These are phyloP conservation scores for Scaptomyza montana DNA, from an alignment of 1,140 invertebrate genomes.

Conservation along the genomic window DNA sequence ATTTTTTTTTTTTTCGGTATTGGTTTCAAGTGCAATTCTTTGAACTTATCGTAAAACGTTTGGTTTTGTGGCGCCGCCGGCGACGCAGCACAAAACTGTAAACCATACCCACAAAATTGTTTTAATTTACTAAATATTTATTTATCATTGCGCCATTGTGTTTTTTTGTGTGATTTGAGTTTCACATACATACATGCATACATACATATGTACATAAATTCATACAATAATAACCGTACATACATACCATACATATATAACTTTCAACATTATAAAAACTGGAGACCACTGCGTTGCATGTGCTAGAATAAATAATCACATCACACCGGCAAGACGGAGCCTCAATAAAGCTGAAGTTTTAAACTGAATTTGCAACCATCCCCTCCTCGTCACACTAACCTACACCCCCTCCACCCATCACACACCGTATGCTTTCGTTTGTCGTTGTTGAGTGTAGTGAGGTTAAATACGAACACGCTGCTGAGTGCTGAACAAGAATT, in stretches of 20 bases:
- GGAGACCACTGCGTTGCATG: conserved; percentile 21
- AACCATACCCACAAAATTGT: conserved; percentile 21
- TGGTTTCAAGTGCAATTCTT: conserved; percentile 21
- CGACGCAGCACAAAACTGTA: conserved; percentile 4
- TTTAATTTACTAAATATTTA: conserved; percentile 26
- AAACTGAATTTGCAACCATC: neutral
- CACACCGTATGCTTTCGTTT: conserved; percentile 12
- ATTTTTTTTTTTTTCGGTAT: conserved; percentile 3
- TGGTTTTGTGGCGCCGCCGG: conserved; percentile 25
- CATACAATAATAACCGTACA: neutral
- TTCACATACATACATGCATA: conserved; percentile 6
- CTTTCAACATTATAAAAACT: conserved; percentile 23
- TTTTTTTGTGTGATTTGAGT: conserved; percentile 1
- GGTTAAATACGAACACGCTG: conserved; percentile 31
- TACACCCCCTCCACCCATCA: neutral
- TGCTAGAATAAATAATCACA: conserved; percentile 18
- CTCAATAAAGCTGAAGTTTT: neutral
- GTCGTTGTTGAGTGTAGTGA: conserved; percentile 4
- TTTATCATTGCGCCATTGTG: conserved; percentile 9
- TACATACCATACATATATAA: neutral
- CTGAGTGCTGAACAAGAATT: neutral
- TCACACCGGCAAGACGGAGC: conserved; percentile 4
- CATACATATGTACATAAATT: neutral
- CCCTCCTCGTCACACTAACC: neutral
- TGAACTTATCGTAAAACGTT: conserved; percentile 26